phyloP scores from a whole-genome alignment of 2,797 vertebrate genomes.

The Tinamus major region DNA sequence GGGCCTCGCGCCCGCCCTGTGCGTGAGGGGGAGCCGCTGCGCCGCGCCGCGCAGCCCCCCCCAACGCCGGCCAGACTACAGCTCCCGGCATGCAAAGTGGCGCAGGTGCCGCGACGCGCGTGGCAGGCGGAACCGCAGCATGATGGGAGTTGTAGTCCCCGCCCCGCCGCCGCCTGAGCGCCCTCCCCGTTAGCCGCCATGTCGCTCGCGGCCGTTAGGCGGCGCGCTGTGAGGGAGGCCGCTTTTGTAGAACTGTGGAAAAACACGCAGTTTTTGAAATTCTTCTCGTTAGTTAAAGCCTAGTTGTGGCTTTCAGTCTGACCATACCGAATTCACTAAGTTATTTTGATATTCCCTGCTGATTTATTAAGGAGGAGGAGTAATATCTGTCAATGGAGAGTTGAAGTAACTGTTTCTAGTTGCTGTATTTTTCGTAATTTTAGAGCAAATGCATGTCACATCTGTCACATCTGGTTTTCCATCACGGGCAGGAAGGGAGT shows the following conservation, averaged over 20 bases:
- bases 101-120: accelerated
- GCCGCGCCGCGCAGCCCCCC: no score
- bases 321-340: background rate
- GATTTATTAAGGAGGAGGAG: background rate
- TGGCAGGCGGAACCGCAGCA: accelerated
- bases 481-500: no score
- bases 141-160: background rate
- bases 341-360: background rate
- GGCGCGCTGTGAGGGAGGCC: no score
- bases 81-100: conserved; percentile 10
- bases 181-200: accelerated
- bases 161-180: background rate
- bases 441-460: background rate
- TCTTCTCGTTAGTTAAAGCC: background rate
- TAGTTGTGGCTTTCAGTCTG: background rate
- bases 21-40: no score
- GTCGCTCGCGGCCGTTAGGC: background rate
- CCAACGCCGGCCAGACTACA: conserved; percentile 8
- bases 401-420: background rate
- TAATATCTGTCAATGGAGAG: background rate
- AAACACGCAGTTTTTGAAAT: background rate
- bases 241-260: background rate
- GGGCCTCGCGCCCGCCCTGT: background rate
- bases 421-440: background rate
- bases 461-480: background rate